Conservation (phyloP, 2,113 vertebrate species). For the Python bivittatus region DNA sequence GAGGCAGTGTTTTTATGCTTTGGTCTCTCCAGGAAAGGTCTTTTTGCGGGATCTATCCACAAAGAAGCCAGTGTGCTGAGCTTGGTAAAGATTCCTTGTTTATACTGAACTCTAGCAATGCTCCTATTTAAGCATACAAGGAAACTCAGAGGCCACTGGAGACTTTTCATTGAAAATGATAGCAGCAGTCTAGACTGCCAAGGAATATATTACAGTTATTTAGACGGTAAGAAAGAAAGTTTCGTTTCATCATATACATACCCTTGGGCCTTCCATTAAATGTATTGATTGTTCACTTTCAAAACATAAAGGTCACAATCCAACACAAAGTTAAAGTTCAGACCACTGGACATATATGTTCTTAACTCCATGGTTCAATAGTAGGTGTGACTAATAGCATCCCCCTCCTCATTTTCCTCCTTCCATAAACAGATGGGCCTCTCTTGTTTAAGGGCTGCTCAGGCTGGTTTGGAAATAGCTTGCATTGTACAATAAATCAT, state of each 20-base stretch:
- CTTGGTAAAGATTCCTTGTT: slow-evolving; percentile 55
- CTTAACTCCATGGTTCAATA: slow-evolving; percentile 9
- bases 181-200: slow-evolving; percentile 35
- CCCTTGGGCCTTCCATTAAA: not conserved
- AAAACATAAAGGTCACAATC: not conserved
- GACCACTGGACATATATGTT: not conserved
- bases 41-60: slow-evolving; percentile 25
- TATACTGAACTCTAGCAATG: slow-evolving; percentile 42
- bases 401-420: slow-evolving; percentile 3
- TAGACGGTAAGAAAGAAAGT: slow-evolving; percentile 36
- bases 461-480: slow-evolving; percentile 31
- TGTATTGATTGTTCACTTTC: slow-evolving; percentile 33
- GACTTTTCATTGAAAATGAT: slow-evolving; percentile 47
- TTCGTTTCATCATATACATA: slow-evolving; percentile 33
- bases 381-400: slow-evolving; percentile 11
- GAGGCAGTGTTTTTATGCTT: slow-evolving; percentile 30
- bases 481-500: slow-evolving; percentile 7
- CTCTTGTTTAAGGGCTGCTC: slow-evolving; percentile 37
- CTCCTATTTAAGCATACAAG: slow-evolving; percentile 31
- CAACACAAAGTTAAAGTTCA: not conserved
- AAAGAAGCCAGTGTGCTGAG: slow-evolving; percentile 45
- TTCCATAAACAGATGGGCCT: slow-evolving; percentile 32
- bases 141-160: slow-evolving; percentile 36
- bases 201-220: slow-evolving; percentile 37
- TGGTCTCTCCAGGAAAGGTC: slow-evolving; percentile 42